Evolutionary conservation across 2,113 vertebrate species (phyloP), one percentile per base, ranked within the genome.

Genomic region (Scartelaos histophorus): DNA sequence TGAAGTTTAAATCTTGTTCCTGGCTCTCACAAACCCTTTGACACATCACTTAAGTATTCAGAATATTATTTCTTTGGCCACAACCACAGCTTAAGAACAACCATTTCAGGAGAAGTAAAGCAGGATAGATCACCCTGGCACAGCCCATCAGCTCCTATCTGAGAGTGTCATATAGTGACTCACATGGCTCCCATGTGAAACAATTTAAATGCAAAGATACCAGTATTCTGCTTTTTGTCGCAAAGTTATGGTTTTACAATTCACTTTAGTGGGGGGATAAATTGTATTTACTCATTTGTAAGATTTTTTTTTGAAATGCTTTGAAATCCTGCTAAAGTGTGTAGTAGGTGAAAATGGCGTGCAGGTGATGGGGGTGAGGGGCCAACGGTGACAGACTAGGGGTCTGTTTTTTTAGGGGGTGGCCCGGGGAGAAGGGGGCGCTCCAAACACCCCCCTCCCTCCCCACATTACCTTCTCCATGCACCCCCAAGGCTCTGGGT

Each of bases 401-500:
- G 71, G 76, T 82, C 83, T 89, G 78, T 90, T 87, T 80, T 91
- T 90, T 89, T 69, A 78, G 69, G 82, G 85, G 83, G 77, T 84
- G 46, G 72, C 57, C 46, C 34, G 47, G 71, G 76, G 43, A 35
- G 22, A 66, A 78, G 73, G 85, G 80, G 88, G 79, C 79, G 70
- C 76, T 84, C 81, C 74, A 75, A 80, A 88, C 80, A 79, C 88
- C 84, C 16, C 58, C 0, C 82, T 76, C 82, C 74, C 77, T 13
- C 58, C 13, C 49, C 67, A 25, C 56, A 71, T 76, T 75, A 86
- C 83, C 88, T 87, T 71, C 74, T 87, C 83, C 58, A n/a, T 15
- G 81, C 88, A 90, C 92, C 90, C 90, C 90, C 86, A 87, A 88
- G 85, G 91, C 82, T 90, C 89, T 89, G 87, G 88, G 84, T 82